These are phyloP conservation scores for Polypedilum vanderplanki DNA, from an alignment of 1,140 invertebrate genomes.

Conservation along the genomic window DNA sequence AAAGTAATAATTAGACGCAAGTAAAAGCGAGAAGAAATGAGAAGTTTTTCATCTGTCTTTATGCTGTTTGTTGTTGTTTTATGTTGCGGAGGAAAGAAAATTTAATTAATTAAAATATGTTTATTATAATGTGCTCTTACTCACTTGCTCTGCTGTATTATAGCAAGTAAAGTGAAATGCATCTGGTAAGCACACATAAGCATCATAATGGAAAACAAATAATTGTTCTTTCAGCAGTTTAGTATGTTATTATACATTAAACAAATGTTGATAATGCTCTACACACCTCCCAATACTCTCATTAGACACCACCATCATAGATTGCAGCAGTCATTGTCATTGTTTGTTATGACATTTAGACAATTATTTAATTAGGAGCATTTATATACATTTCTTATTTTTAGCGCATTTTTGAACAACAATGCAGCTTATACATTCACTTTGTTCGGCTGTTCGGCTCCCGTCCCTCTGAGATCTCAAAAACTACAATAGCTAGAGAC, in stretches of 20 bases:
- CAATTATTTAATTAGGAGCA: slow-evolving; percentile 13
- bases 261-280: background rate
- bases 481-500: no score
- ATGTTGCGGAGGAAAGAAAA: background rate
- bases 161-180: background rate
- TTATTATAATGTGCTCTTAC: background rate
- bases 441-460: no score
- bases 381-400: background rate
- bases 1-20: slow-evolving; percentile 13
- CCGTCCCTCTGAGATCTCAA: no score
- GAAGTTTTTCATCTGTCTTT: background rate
- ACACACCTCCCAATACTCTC: slow-evolving; percentile 8
- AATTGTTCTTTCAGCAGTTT: background rate
- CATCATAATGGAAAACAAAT: slow-evolving; percentile 6
- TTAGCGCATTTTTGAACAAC: no score
- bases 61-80: slow-evolving; percentile 4
- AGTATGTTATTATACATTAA: background rate
- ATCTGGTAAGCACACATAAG: slow-evolving; percentile 11
- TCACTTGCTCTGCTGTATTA: background rate
- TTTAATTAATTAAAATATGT: slow-evolving; percentile 22
- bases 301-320: background rate
- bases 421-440: no score
- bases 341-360: background rate
- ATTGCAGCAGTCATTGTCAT: no score
- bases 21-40: background rate